Base-by-base conservation (phyloP, 1,140 invertebrate genomes). In the Neuroterus valhalla region DNA sequence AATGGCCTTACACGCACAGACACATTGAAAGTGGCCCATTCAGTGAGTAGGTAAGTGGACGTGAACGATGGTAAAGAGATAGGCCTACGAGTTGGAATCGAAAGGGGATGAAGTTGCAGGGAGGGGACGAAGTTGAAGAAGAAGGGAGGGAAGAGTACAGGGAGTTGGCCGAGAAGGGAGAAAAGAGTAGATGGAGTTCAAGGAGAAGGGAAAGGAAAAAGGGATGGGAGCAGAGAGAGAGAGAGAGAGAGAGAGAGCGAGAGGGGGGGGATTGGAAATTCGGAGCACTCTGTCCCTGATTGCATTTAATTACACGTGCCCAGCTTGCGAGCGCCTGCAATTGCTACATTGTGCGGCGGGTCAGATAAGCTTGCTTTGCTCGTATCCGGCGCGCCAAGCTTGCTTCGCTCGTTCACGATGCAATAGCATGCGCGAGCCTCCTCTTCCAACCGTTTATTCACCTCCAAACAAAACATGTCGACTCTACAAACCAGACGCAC, bases 281-380 rank as follows among this genome's bases (percentile, higher is more conserved):
- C 82, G 79, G 81, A 86, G 80, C 83, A 85, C 86, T 85, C 86
- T 84, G 81, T 86, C 82, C 79, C 85, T 88, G 86, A 87, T 87
- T 88, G 87, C 86, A 87, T 88, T 88, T 88, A 88, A 88, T 88
- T 88, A 87, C 85, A 86, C 81, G 81, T 82, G 82, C 79, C 80
- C 79, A 68, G 74, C 76, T 78, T 80, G 74, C 78, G 80, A 76
- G 73, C 78, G 75, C 79, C 77, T 85, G 82, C 81, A 82, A 87
- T 87, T 85, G 83, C 82, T 86, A 84, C 84, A 87, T 87, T 86
- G 82, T 81, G 81, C 82, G 73, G 69, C 76, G 75, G 80, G 71
- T 70, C 78, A 82, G 77, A 77, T 74, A 73, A 74, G 73, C 82
- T 80, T 78, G 55, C n/a, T n/a, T 71, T 19, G 71, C 68, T 66